phyloP scores from a whole-genome alignment of 2,113 vertebrate species.

The Tragelaphus strepsiceros region DNA sequence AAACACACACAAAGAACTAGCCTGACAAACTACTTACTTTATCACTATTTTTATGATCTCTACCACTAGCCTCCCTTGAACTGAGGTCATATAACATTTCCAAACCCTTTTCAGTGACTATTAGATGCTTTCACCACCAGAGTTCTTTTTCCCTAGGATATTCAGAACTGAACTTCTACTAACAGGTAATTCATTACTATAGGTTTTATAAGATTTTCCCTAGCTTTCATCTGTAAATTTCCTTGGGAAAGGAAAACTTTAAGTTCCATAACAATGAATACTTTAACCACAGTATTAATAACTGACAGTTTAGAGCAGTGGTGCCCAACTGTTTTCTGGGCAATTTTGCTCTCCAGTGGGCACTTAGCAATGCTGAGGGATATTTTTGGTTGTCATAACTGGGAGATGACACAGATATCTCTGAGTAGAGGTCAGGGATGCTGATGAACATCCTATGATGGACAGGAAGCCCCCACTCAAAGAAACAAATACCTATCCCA shows the following conservation, averaged over 20 bases:
- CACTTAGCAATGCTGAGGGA: background rate
- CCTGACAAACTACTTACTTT: background rate
- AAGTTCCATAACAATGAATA: slow-evolving; percentile 24
- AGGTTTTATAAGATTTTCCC: background rate
- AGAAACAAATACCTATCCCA: background rate
- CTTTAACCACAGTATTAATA: background rate
- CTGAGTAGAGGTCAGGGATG: background rate
- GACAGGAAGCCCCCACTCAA: background rate
- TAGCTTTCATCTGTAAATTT: background rate
- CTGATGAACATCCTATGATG: background rate
- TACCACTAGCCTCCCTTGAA: background rate
- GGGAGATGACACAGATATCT: background rate
- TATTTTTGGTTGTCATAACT: slow-evolving; percentile 41
- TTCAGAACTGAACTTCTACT: slow-evolving; percentile 1
- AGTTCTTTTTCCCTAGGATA: background rate
- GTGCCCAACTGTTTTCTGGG: background rate
- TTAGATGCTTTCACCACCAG: background rate
- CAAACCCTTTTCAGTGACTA: background rate
- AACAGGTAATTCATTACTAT: background rate
- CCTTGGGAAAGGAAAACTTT: slow-evolving; percentile 9
- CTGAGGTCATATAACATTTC: background rate
- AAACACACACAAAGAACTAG: background rate
- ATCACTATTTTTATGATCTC: slow-evolving; percentile 16
- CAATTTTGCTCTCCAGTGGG: background rate
- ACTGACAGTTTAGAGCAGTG: background rate